Evolutionary conservation across 2,113 vertebrate genomes (phyloP).

Genomic region (Camelus dromedarius): DNA sequence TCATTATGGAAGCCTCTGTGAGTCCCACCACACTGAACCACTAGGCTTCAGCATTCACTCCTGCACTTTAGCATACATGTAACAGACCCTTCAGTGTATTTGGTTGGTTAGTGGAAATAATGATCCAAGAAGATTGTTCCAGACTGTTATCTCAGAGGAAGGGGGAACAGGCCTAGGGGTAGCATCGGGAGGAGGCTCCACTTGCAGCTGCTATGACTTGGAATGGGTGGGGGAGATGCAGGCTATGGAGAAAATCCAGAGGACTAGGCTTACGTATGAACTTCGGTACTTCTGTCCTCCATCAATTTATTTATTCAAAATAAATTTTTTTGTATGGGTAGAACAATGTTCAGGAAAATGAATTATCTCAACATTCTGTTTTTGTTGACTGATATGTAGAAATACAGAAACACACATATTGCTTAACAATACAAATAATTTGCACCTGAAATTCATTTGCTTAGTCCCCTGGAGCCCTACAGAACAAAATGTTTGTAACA

Average conservation of each 20-base stretch:
- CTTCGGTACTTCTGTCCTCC: not conserved
- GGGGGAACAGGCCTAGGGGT: not conserved
- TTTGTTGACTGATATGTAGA: constrained; percentile 73
- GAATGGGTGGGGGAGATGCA: not conserved
- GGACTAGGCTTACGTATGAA: constrained; percentile 17
- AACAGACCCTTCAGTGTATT: not conserved
- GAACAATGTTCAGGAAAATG: constrained; percentile 53
- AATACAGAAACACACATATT: constrained; percentile 72
- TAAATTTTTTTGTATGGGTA: constrained; percentile 28
- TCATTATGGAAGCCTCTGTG: not conserved
- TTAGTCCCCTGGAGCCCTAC: constrained; percentile 72
- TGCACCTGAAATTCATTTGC: constrained; percentile 83
- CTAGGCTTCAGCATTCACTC: not conserved
- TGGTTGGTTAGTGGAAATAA: not conserved
- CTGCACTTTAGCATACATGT: not conserved
- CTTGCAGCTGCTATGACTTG: not conserved
- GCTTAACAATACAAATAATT: constrained; percentile 81
- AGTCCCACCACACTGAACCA: not conserved
- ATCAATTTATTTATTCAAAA: constrained; percentile 58
- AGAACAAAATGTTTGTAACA: constrained; percentile 81
- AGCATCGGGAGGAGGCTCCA: not conserved
- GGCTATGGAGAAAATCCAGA: constrained; percentile 29
- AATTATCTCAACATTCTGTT: constrained; percentile 70
- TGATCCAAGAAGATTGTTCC: constrained; percentile 26
- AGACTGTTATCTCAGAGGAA: constrained; percentile 45